These are phyloP conservation scores for Galaxias olidus DNA, from an alignment of 2,797 vertebrate species.

Conservation along the genomic window DNA sequence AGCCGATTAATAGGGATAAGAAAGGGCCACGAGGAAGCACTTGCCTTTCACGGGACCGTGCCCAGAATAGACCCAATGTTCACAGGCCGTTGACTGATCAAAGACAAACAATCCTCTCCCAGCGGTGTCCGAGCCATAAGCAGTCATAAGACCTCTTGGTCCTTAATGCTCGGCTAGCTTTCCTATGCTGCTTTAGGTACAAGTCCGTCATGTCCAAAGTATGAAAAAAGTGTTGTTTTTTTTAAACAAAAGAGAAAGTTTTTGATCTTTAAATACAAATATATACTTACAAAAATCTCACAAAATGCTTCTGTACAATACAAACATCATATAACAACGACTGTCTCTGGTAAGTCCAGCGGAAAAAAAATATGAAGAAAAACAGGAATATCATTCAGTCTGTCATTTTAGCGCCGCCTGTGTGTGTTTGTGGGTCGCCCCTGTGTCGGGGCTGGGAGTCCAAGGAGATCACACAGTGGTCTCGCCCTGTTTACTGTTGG, in stretches of 20 bases:
- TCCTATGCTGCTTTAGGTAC: constrained; percentile 38
- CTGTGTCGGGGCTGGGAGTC: background rate
- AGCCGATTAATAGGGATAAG: constrained; percentile 51
- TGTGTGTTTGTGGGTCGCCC: constrained; percentile 1
- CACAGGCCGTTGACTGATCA: constrained; percentile 44
- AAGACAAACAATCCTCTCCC: constrained; percentile 38
- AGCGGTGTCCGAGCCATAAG: constrained; percentile 48
- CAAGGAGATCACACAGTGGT: constrained; percentile 83
- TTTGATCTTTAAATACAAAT: constrained; percentile 94
- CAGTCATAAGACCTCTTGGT: constrained; percentile 36
- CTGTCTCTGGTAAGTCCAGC: constrained; percentile 37
- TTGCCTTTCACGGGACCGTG: constrained; percentile 61
- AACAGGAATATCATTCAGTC: constrained; percentile 54
- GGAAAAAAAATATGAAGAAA: no score
- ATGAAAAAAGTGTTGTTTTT: constrained; percentile 43
- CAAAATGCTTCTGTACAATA: constrained; percentile 88
- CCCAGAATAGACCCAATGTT: constrained; percentile 53
- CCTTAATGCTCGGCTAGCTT: constrained; percentile 39
- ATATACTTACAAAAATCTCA: constrained; percentile 88
- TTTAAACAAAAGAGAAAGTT: constrained; percentile 26
- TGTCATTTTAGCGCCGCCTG: constrained; percentile 29
- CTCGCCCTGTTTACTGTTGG: constrained; percentile 91
- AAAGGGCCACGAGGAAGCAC: constrained; percentile 65
- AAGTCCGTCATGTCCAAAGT: constrained; percentile 42
- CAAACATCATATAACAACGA: constrained; percentile 49